Evolutionary conservation across 1,140 invertebrate genomes (phyloP).

Genomic region (Brachionus koreanus): DNA sequence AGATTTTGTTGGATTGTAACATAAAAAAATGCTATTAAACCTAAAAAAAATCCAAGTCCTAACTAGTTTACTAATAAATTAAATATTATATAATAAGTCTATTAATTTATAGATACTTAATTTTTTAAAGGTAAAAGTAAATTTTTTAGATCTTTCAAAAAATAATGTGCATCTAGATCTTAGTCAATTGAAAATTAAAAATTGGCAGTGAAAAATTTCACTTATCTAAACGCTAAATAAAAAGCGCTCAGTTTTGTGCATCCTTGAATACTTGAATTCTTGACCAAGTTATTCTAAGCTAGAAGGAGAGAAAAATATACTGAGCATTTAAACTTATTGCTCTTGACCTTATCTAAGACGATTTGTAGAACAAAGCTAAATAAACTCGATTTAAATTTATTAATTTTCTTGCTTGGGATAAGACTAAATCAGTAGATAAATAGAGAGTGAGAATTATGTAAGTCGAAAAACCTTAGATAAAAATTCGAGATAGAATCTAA

Average conservation of each 20-base stretch:
- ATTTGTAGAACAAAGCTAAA: not conserved
- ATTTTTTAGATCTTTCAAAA: not conserved
- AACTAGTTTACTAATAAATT: slow-evolving; percentile 37
- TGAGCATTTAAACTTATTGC: not conserved
- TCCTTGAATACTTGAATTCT: not conserved
- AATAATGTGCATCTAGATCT: too few species aligned
- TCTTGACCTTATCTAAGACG: not conserved
- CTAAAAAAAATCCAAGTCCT: slow-evolving; percentile 30
- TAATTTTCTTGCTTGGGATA: not conserved
- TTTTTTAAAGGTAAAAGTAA: not conserved
- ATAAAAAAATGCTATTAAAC: slow-evolving; percentile 40
- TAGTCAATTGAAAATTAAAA: not conserved
- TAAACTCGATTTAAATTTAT: not conserved
- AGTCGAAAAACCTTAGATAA: not conserved
- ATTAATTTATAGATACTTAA: too few species aligned
- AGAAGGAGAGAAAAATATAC: not conserved
- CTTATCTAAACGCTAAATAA: too few species aligned
- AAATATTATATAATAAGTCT: slow-evolving; percentile 31
- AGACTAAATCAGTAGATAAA: not conserved
- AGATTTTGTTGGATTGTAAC: slow-evolving; percentile 12
- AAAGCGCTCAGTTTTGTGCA: too few species aligned
- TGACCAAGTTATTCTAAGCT: not conserved
- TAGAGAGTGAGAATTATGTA: not conserved
- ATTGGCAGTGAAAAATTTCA: not conserved
- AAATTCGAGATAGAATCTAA: not conserved